These are phyloP conservation scores for Spongia lamella DNA, from an alignment of 37 sponge, comb jelly and placozoan species.

Conservation along the genomic window DNA sequence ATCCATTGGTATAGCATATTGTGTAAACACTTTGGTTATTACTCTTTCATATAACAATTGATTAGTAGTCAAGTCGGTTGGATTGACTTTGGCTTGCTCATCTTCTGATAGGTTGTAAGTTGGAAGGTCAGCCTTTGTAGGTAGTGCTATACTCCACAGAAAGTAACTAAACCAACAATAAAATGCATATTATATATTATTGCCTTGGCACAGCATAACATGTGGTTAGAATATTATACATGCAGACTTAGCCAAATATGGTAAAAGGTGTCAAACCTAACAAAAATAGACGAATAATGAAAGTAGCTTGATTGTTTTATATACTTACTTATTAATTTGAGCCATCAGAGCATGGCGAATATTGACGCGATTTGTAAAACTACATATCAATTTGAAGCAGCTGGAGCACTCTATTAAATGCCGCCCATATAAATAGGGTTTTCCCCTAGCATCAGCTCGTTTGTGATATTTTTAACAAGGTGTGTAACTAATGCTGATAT, in stretches of 20 bases:
- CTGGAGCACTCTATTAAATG: background rate
- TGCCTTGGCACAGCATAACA: no score
- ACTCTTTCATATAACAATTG: slow-evolving; percentile 6
- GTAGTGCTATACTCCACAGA: background rate
- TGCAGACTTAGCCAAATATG: no score
- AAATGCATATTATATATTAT: no score
- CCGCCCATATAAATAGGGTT: background rate
- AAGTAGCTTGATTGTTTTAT: background rate
- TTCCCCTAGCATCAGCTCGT: background rate
- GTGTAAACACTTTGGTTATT: slow-evolving; percentile 13
- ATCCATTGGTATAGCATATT: background rate
- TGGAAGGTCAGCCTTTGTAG: background rate
- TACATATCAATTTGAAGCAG: background rate
- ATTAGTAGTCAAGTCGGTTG: background rate
- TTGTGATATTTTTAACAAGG: no score
- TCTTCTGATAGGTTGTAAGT: background rate
- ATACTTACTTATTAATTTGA: no score
- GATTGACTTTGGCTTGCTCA: background rate
- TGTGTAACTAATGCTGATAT: no score
- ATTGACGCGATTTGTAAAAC: background rate
- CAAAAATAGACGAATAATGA: no score
- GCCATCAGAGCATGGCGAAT: background rate
- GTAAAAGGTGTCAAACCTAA: no score
- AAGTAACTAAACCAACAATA: background rate
- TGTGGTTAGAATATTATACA: no score